Base-by-base conservation (phyloP, 2,888 invertebrate genomes). In the Zaprionus obscuricornis region DNA sequence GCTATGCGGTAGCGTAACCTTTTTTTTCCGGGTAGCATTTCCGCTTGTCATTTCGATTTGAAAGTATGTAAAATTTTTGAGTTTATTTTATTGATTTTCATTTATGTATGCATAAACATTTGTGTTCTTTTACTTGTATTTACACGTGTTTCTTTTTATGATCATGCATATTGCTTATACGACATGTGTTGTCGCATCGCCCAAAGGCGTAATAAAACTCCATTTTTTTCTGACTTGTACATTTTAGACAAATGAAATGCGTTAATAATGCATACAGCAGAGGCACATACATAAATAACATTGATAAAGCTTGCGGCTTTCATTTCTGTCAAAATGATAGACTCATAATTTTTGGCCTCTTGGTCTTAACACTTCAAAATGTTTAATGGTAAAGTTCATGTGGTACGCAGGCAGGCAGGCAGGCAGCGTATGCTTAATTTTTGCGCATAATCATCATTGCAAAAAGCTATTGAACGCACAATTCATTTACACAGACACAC, bases 161-260 rank as follows among this genome's bases (percentile, higher is more conserved):
- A 43, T 66, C 68, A 65, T 50, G 63, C 57, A 3, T n/a, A 3
- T n/a, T 66, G 37, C 62, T 52, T 63, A 78, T 54, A 65, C 65
- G 73, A 70, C 76, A 83, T 71, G 60, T 74, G 70, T 47, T 29
- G 55, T 45, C 59, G 42, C 59, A 46, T n/a, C 59, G 36, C 52
- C 49, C 66, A 51, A 29, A 37, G 42, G 50, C 16, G 24, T 66
- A 55, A 60, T 76, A 62, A 76, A 67, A 51, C n/a, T n/a, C n/a
- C n/a, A 36, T 20, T 20, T 51, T 42, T 17, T 49, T 57, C 17
- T 52, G 29, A 13, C n/a, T 24, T 13, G 0, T 45, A 56, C 78
- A 66, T 75, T 78, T 82, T 66, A 83, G 67, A 66, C 66, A 85
- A 85, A 85, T 81, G 75, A 81, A 81, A 70, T 83, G 85, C 70